Evolutionary conservation across 2,797 vertebrate genomes (phyloP).

Genomic region (Anabacerthia variegaticeps): DNA sequence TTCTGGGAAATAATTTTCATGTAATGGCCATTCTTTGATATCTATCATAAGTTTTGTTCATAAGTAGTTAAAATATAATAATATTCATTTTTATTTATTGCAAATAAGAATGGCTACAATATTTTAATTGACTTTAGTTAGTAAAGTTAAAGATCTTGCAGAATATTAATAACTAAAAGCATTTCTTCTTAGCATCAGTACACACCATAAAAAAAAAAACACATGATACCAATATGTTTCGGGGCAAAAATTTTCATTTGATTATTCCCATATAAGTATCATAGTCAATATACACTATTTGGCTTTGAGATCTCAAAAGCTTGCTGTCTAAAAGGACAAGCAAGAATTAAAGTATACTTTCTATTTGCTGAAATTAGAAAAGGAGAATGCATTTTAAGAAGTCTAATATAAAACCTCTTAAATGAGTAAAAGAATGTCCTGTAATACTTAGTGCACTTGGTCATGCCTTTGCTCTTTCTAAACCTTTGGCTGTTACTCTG

Average conservation of each 20-base stretch:
- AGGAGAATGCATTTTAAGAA: background rate
- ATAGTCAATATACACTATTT: background rate
- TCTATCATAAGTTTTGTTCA: background rate
- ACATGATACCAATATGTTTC: background rate
- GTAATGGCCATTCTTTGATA: background rate
- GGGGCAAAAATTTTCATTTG: background rate
- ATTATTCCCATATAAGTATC: background rate
- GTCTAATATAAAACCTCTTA: background rate
- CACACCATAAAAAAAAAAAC: background rate
- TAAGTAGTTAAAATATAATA: background rate
- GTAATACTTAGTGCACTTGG: background rate
- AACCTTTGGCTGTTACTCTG: background rate
- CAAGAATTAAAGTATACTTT: background rate
- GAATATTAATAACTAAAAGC: background rate
- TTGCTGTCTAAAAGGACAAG: background rate
- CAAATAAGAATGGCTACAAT: background rate
- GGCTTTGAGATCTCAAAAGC: background rate
- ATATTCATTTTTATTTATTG: background rate
- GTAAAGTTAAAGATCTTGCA: background rate
- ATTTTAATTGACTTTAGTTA: background rate
- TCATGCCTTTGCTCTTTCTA: background rate
- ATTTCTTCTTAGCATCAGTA: background rate
- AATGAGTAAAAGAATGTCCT: background rate
- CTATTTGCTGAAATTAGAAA: background rate
- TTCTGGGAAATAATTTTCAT: background rate